phyloP scores from a whole-genome alignment of 2,113 vertebrate genomes.

The Erythrolamprus reginae region DNA sequence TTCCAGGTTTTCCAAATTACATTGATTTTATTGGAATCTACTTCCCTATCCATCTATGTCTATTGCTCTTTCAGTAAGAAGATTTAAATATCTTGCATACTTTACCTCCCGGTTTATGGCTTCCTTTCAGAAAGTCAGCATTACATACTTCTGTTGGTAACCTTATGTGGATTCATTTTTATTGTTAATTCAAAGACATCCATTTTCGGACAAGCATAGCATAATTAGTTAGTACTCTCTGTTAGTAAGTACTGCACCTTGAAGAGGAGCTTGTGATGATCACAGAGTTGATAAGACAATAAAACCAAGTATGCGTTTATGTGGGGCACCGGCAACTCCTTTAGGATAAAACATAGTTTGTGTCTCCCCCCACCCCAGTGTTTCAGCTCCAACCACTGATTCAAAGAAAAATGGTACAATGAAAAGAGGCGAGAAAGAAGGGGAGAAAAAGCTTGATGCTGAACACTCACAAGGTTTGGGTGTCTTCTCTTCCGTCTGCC shows the following conservation, averaged over 20 bases:
- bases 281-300: background rate
- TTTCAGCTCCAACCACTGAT: slow-evolving; percentile 12
- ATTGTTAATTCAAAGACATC: slow-evolving; percentile 75
- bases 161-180: slow-evolving; percentile 77
- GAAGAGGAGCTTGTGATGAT: slow-evolving; percentile 17
- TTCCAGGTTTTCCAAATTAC: background rate
- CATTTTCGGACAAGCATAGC: slow-evolving; percentile 70
- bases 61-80: slow-evolving; percentile 44
- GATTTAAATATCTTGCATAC: slow-evolving; percentile 54
- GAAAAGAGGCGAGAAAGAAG: slow-evolving; percentile 11
- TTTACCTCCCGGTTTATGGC: slow-evolving; percentile 70
- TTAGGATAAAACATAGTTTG: background rate
- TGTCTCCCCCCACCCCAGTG: background rate
- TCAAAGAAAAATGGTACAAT: slow-evolving; percentile 34
- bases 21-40: background rate
- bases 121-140: slow-evolving; percentile 68
- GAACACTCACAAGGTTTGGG: slow-evolving; percentile 18
- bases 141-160: slow-evolving; percentile 72
- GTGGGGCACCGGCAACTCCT: background rate
- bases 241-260: slow-evolving; percentile 71
- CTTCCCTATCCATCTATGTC: background rate
- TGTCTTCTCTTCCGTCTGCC: slow-evolving; percentile 23
- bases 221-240: slow-evolving; percentile 71
- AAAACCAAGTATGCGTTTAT: background rate
- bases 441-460: slow-evolving; percentile 16